Evolutionary conservation across 1,140 invertebrate species (phyloP), one percentile per base, ranked within the genome.

Genomic region (Megalopta genalis): DNA sequence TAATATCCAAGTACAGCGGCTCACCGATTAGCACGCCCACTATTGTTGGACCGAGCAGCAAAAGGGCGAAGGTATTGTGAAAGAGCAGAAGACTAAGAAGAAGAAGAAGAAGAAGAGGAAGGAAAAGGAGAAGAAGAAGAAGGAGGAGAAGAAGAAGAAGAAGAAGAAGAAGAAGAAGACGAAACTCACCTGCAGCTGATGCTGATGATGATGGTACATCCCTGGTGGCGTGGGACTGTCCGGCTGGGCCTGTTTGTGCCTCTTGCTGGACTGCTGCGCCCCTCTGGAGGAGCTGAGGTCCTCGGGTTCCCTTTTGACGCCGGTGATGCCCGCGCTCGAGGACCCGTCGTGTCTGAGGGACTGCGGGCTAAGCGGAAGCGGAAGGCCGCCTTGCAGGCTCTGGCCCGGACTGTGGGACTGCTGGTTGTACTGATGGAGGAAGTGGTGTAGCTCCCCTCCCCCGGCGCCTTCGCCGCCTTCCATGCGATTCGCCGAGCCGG

Each of bases 301-400:
- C 89, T 95, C 95, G 57, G 95, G 95, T 88, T 96, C 95, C 69
- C 95, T 93, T 89, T 95, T 95, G 57, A 95, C 94, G 86, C 91
- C 94, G 88, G 86, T 91, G 87, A 91, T 93, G 84, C 88, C 94
- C 83, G 77, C 87, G 76, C 83, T 85, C 6, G 90, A 82, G 60
- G 90, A 85, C 70, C 92, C 89, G 87, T 92, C 91, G 86, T 91
- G 91, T 80, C 90, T 89, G 75, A 92, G 80, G 62, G 92, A 91
- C 75, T 92, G 92, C 12, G 92, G 92, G 86, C 92, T 93, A 54
- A 93, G 69, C 78, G 92, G 91, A 88, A 93, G 89, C 60, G 92
- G 88, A 84, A 93, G 86, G 46, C 91, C 90, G 80, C 91, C 88
- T 79, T 93, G 92, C 21, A 93, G 77, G 69, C 81, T 90, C 72